Conservation (phyloP, 2,113 vertebrate species). For the Harpagus bidentatus region DNA sequence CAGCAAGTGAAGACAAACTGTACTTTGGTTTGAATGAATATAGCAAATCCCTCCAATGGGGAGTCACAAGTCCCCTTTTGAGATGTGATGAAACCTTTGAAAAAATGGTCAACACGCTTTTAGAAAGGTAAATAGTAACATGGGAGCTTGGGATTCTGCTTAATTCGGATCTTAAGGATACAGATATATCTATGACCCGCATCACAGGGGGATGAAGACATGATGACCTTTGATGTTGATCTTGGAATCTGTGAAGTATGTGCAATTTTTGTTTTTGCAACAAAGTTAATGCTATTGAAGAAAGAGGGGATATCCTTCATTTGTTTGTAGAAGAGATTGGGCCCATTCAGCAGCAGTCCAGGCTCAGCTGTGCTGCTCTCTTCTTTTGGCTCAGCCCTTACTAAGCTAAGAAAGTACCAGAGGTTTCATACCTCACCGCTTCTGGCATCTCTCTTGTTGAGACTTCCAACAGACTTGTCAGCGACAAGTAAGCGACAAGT, state of each 20-base stretch:
- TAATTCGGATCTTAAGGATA: not conserved
- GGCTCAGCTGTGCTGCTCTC: not conserved
- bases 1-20: conserved; percentile 76
- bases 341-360: not conserved
- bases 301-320: not conserved
- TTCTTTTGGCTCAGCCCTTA: not conserved
- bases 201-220: fast-evolving
- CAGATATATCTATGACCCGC: not conserved
- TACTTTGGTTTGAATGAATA: conserved; percentile 96
- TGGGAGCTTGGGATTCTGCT: not conserved
- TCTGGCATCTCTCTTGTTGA: not conserved
- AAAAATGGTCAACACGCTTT: conserved; percentile 92
- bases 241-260: not conserved
- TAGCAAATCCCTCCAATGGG: conserved; percentile 94
- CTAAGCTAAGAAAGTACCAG: not conserved
- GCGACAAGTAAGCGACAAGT: not conserved
- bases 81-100: conserved; percentile 96
- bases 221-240: not conserved
- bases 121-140: conserved; percentile 84
- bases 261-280: not conserved
- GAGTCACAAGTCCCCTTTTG: conserved; percentile 91
- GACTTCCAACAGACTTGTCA: not conserved
- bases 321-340: not conserved
- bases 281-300: not conserved
- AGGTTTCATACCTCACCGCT: not conserved